Evolutionary conservation across 2,888 invertebrate genomes (phyloP), one percentile per base, ranked within the genome.

Genomic region (Nysson spinosus): DNA sequence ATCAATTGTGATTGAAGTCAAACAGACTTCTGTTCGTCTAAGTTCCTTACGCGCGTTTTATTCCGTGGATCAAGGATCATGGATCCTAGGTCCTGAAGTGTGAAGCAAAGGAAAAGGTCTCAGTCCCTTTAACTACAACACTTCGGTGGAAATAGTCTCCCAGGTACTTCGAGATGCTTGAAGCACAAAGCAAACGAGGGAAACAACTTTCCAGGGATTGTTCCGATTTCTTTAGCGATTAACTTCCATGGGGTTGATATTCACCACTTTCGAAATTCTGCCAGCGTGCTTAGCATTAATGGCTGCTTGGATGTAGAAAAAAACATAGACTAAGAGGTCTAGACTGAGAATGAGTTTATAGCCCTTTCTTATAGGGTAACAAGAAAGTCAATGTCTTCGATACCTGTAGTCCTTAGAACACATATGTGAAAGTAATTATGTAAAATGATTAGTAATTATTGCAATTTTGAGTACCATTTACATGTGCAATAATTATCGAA

Each of bases 1-100:
- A 30, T 1, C 30, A n/a, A 49, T 16, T 20, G 42, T n/a, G 16
- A 51, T 54, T 17, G 54, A 44, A 54, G 35, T 35, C 37, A 54
- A 44, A 28, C 37, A 37, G 44, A 12, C 39, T 37, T 19, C 30
- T 40, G 7, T 28, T 30, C 28, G 12, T 0, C 30, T 3, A 7
- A 1, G 5, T 9, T 7, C 16, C 16, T 5, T 17, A 4, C 19
- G 11, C 7, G 1, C 14, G 4, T 20, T 46, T 12, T 17, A 26
- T 12, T 9, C 14, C 2, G 16, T 9, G 24, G 9, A 7, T 32
- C 32, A 11, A 9, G 32, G 11, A 12, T 7, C 24, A 9, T 24
- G 24, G 1, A 24, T 9, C 5, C 24, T 24, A 5, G 24, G 24
- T 24, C 6, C 1, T 5, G 24, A 2, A 24, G 9, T 7, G 9